A percentile compares a stretch with the other conserved stretches of the same genome.
Evolutionary conservation across 2,888 invertebrate species (phyloP).

Genomic region (Ceriagrion tenellum): DNA sequence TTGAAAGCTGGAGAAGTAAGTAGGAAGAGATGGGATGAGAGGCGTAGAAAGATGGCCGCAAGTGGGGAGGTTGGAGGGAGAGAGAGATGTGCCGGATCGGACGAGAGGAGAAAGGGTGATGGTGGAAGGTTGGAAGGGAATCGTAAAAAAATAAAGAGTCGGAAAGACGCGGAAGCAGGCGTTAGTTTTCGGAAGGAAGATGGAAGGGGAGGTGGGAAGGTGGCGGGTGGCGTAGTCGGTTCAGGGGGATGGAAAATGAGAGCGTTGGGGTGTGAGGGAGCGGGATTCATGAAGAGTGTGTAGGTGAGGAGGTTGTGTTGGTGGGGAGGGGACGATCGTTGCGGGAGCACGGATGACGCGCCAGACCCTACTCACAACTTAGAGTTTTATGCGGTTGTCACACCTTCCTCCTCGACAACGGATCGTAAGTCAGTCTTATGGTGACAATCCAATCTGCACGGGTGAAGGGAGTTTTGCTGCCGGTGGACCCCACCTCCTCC

Average conservation of each 20-base stretch:
- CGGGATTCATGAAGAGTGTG: not conserved
- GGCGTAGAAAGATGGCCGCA: not conserved
- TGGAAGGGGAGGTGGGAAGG: not conserved
- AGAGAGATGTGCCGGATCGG: not conserved
- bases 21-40: not conserved
- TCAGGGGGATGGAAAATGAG: slow-evolving; percentile 17
- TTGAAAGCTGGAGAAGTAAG: not conserved
- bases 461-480: slow-evolving; percentile 43
- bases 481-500: not conserved
- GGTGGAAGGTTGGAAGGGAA: not conserved
- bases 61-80: not conserved
- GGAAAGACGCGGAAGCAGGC: not conserved
- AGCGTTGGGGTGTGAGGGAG: not conserved
- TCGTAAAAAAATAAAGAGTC: not conserved
- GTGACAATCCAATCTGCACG: slow-evolving; percentile 65
- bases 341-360: not conserved
- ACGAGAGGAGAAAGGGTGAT: not conserved
- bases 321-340: not conserved
- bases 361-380: slow-evolving; percentile 43
- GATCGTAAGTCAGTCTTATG: slow-evolving; percentile 67
- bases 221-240: too few species aligned
- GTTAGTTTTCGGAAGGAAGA: not conserved
- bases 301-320: not conserved
- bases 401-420: slow-evolving; percentile 49
- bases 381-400: slow-evolving; percentile 62